Conservation (phyloP, 2,113 vertebrate species). For the Hystrix cristata region DNA sequence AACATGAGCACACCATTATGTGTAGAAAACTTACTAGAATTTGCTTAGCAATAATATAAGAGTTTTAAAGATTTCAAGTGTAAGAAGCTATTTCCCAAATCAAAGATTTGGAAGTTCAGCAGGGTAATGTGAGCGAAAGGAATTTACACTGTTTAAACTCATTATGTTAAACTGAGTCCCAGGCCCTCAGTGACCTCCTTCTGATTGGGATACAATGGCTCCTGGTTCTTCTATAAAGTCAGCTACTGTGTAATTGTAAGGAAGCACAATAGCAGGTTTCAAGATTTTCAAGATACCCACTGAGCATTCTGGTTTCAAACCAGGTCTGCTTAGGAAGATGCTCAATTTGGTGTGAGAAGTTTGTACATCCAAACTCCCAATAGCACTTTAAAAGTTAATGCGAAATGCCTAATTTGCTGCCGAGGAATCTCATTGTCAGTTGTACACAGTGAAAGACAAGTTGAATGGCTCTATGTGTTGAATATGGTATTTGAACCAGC, state of each 20-base stretch:
- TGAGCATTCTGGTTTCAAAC: conserved; percentile 55
- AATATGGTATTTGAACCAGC: not conserved
- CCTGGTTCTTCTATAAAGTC: conserved; percentile 64
- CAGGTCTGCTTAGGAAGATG: conserved; percentile 15
- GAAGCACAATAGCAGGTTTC: conserved; percentile 71
- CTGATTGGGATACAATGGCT: conserved; percentile 55
- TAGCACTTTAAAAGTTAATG: conserved; percentile 16
- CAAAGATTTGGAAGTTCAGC: conserved; percentile 10
- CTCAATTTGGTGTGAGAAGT: conserved; percentile 37
- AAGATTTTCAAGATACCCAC: conserved; percentile 41
- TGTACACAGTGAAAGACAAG: not conserved
- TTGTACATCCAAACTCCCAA: not conserved
- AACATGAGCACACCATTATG: not conserved
- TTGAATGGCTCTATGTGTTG: not conserved
- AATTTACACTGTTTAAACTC: conserved; percentile 42
- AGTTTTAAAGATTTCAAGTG: conserved; percentile 14
- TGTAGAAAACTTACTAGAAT: conserved; percentile 34
- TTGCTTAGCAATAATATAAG: not conserved
- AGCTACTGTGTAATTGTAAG: conserved; percentile 54
- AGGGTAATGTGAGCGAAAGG: not conserved
- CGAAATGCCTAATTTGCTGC: conserved; percentile 45
- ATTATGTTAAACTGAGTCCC: conserved; percentile 54
- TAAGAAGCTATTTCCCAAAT: conserved; percentile 37
- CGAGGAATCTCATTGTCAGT: conserved; percentile 21
- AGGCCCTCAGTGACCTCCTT: conserved; percentile 8